These are phyloP conservation scores for Lutjanus erythropterus DNA, from an alignment of 2,113 vertebrate genomes.

Conservation along the genomic window DNA sequence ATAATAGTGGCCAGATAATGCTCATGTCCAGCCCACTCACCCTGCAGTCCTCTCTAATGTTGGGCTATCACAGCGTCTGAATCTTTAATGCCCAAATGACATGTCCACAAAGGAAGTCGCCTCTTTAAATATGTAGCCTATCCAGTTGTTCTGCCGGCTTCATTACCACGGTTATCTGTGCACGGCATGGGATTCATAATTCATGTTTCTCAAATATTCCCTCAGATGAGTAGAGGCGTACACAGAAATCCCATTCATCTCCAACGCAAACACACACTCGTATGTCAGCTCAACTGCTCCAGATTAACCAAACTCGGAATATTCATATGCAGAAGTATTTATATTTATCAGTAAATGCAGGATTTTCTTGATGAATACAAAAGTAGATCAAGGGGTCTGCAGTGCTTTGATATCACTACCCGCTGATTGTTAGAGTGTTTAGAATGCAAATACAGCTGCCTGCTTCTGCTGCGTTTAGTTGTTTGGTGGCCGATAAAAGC, in stretches of 20 bases:
- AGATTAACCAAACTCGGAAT: conserved; percentile 49
- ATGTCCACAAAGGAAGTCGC: conserved; percentile 67
- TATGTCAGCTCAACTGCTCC: conserved; percentile 25
- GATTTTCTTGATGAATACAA: conserved; percentile 59
- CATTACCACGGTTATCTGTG: conserved; percentile 69
- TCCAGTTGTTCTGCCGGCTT: conserved; percentile 71
- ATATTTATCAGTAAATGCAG: conserved; percentile 54
- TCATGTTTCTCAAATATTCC: conserved; percentile 77
- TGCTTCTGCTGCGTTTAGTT: conserved; percentile 40
- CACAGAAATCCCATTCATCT: conserved; percentile 57
- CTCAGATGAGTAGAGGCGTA: conserved; percentile 59
- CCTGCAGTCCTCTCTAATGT: conserved; percentile 34
- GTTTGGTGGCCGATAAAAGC: conserved; percentile 70
- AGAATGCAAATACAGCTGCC: conserved; percentile 74
- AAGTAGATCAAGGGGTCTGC: conserved; percentile 72
- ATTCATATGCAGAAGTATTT: conserved; percentile 56
- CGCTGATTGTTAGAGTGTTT: conserved; percentile 68
- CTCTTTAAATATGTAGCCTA: conserved; percentile 79
- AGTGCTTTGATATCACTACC: conserved; percentile 70
- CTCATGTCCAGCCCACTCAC: conserved; percentile 22
- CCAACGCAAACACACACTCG: conserved; percentile 34
- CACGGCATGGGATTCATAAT: conserved; percentile 72
- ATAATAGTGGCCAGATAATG: conserved; percentile 46
- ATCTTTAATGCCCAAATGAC: conserved; percentile 72
- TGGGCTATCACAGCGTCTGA: conserved; percentile 59